Evolutionary conservation across 2,113 vertebrate species (phyloP).

Genomic region (Rhynchomys soricoides): DNA sequence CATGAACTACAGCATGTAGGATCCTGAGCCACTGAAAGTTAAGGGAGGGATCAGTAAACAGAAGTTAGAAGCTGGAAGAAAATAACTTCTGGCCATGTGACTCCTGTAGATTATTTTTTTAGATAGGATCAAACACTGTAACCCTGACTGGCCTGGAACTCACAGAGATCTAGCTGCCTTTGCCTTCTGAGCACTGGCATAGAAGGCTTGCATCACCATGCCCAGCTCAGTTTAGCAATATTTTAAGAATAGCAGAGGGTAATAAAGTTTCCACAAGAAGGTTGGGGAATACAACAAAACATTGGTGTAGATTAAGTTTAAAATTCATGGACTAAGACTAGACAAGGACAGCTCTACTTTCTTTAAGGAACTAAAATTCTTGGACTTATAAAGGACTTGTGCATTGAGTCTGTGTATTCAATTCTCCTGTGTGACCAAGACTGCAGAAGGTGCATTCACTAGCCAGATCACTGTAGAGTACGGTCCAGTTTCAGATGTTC

Average conservation of each 20-base stretch:
- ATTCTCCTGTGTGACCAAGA: background rate
- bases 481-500: background rate
- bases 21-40: background rate
- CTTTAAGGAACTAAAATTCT: slow-evolving; percentile 37
- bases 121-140: background rate
- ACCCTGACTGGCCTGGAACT: background rate
- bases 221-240: background rate
- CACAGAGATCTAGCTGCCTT: too few relatives aligned
- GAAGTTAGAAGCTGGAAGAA: background rate
- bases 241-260: slow-evolving; percentile 15
- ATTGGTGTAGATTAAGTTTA: background rate
- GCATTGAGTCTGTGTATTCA: background rate
- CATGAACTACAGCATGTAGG: background rate
- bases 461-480: background rate
- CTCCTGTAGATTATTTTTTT: background rate
- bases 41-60: background rate
- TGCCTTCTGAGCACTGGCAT: background rate
- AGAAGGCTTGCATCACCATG: background rate
- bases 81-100: background rate
- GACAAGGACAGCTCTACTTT: background rate
- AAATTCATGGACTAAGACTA: background rate
- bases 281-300: background rate
- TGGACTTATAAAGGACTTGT: background rate
- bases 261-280: background rate
- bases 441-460: background rate